Percentiles rank a stretch among this genome's conserved stretches.
These are phyloP conservation scores for Fistularia commersonii DNA, from an alignment of 2,797 vertebrate genomes.

Conservation along the genomic window DNA sequence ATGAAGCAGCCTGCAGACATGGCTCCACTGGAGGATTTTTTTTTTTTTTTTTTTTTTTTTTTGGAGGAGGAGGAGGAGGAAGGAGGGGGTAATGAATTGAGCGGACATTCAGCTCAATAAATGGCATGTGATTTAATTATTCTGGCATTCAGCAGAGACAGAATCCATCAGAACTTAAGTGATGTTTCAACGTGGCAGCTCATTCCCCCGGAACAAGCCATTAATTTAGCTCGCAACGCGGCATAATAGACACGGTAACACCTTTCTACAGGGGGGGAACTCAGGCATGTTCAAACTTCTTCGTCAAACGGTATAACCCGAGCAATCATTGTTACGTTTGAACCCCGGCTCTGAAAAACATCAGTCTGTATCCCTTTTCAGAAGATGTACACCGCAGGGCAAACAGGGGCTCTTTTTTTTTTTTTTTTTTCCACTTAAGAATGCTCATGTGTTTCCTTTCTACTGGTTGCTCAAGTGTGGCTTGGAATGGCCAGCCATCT, in stretches of 20 bases:
- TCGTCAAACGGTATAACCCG: conserved; percentile 48
- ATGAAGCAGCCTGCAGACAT: conserved; percentile 16
- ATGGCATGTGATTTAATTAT: conserved; percentile 21
- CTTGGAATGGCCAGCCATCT: conserved; percentile 42
- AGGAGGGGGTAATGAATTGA: conserved; percentile 9
- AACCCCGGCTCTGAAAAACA: conserved; percentile 36
- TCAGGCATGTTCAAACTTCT: conserved; percentile 57
- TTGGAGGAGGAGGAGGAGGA: too few relatives aligned
- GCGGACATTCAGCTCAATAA: conserved; percentile 25
- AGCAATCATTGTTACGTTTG: conserved; percentile 37
- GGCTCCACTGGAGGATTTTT: conserved; percentile 12
- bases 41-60: not conserved
- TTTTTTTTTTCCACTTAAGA: conserved; percentile 8
- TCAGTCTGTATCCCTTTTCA: conserved; percentile 44
- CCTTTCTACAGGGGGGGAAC: conserved; percentile 53
- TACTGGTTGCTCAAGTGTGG: conserved; percentile 30
- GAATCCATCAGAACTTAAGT: conserved; percentile 9
- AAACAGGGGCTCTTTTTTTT: conserved; percentile 36
- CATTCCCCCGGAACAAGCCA: conserved; percentile 8
- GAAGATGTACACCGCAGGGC: conserved; percentile 32
- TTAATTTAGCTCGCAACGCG: conserved; percentile 36
- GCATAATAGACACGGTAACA: conserved; percentile 35
- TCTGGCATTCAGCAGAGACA: conserved; percentile 4
- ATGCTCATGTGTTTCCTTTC: conserved; percentile 37
- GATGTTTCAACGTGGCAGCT: conserved; percentile 15